Evolutionary conservation across 2,888 invertebrate genomes (phyloP).

Genomic region (Sycophila texana): DNA sequence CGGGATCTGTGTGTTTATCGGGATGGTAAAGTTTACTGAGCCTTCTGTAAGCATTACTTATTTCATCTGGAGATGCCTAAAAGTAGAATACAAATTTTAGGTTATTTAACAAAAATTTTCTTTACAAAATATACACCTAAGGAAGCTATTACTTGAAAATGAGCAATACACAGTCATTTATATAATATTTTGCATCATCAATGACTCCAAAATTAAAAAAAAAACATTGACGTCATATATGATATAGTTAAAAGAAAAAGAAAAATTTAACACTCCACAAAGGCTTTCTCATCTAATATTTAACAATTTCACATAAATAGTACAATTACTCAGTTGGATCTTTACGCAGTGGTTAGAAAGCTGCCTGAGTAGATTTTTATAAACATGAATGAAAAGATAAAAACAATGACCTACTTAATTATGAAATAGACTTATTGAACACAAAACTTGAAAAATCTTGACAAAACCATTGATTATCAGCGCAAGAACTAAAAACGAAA

Average conservation of each 20-base stretch:
- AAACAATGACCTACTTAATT: too few species aligned
- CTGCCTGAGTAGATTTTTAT: too few species aligned
- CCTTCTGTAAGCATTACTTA: slow-evolving; percentile 93
- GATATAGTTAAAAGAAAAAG: slow-evolving; percentile 1
- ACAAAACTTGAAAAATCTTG: too few species aligned
- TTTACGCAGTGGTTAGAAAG: too few species aligned
- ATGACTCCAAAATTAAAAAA: background rate
- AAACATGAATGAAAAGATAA: too few species aligned
- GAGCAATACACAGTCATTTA: slow-evolving; percentile 5
- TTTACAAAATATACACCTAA: background rate
- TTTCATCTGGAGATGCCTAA: slow-evolving; percentile 94
- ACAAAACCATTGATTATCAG: too few species aligned
- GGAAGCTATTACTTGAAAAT: background rate
- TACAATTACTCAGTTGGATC: too few species aligned
- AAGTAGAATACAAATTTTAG: background rate
- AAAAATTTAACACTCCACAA: background rate
- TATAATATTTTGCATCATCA: slow-evolving; percentile 8
- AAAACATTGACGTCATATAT: background rate
- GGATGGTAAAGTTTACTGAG: slow-evolving; percentile 97
- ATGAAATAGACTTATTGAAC: too few species aligned
- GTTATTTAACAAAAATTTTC: background rate
- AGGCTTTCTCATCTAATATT: too few species aligned
- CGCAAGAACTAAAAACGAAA: too few species aligned
- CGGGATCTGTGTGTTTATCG: slow-evolving; percentile 93
- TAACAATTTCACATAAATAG: too few species aligned